Base-by-base conservation (phyloP, 2,113 vertebrate genomes). In the Xyliphius kryptos region DNA sequence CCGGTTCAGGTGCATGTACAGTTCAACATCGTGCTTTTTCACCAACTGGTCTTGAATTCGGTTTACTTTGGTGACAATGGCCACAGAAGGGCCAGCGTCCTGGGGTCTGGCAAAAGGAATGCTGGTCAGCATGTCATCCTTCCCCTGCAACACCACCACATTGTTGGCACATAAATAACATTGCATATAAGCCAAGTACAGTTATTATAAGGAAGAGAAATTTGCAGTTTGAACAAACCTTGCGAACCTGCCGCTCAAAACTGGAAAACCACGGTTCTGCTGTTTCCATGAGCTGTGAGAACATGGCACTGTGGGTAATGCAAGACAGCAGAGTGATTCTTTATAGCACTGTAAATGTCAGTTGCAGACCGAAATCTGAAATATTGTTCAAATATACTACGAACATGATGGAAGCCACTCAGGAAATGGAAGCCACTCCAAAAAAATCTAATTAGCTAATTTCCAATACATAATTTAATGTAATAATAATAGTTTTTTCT, bases 51-150 rank as follows among this genome's bases (percentile, higher is more conserved):
- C 96, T 76, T 98, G 95, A 83, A 99, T 95, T 55, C 95, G 92
- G 82, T 99, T 99, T 60, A 99, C 94, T 87, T 99, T 99, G 67
- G 94, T 89, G 66, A 99, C 95, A 79, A 99, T 89, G 78, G 94
- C 96, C 76, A 99, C 90, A 62, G 96, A 97, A 10, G 96, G 96
- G 1, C 95, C 94, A 1, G 89, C 61, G 67, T 99, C 96, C 77
- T 99, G 96, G 0, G 96, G 95, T 79, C 94, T 89, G 53, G 95
- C 94, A 76, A 99, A 99, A 1, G 96, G 96, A 58, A 91, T 91
- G 70, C 93, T 92, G 63, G 92, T 89, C 79, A 97, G 76, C 88
- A 94, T 86, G 68, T 92, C 88, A 51, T 97, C 94, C 68, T 92
- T 97, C 9, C 93, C 95, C 96, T 99, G 79, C 65, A 70, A 77